Evolutionary conservation across 2,888 invertebrate genomes (phyloP).

Genomic region (Torymus texanus): DNA sequence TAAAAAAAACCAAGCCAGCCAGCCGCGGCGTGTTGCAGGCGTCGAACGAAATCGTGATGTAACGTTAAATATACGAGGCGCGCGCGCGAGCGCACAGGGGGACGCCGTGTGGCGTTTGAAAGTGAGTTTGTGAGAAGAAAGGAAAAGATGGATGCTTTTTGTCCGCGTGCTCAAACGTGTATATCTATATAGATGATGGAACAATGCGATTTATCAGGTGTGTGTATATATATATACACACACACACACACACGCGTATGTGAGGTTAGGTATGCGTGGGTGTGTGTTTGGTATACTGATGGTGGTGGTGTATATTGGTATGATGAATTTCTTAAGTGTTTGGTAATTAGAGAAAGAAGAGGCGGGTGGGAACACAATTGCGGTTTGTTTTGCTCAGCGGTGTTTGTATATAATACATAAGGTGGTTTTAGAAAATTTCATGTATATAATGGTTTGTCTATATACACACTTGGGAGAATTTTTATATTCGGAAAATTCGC

Average conservation of each 20-base stretch:
- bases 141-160: too few species aligned
- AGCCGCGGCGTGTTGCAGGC: slow-evolving; percentile 13
- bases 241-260: too few species aligned
- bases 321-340: slow-evolving; percentile 4
- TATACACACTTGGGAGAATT: too few species aligned
- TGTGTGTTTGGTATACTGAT: background rate
- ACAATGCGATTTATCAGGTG: background rate
- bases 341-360: slow-evolving; percentile 1
- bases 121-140: slow-evolving; percentile 36
- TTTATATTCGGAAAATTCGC: too few species aligned
- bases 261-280: background rate
- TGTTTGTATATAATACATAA: too few species aligned
- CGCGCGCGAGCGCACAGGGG: background rate
- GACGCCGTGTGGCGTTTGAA: slow-evolving; percentile 28
- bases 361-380: too few species aligned
- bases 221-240: too few species aligned
- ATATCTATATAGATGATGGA: too few species aligned
- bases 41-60: slow-evolving; percentile 48
- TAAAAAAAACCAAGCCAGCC: slow-evolving; percentile 20
- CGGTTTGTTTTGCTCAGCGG: too few species aligned
- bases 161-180: too few species aligned
- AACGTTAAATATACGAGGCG: slow-evolving; percentile 30
- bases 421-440: too few species aligned
- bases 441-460: too few species aligned
- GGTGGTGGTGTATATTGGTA: background rate